Conservation (phyloP, 37 sponge, comb jelly and placozoan genomes). For the Oopsacas minuta region DNA sequence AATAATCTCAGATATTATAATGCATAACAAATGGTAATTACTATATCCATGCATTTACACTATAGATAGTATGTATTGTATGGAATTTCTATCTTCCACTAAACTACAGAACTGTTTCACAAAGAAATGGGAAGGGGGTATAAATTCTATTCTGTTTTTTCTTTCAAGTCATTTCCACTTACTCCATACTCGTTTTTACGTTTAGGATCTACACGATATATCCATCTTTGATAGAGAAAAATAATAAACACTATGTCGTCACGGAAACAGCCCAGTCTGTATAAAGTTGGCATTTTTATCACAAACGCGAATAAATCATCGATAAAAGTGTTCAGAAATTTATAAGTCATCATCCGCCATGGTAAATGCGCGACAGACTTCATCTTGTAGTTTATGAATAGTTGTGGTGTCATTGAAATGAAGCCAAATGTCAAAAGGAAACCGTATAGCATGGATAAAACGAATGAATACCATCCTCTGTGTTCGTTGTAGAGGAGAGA, state of each 20-base stretch:
- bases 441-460: constrained; percentile 82
- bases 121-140: background rate
- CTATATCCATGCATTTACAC: too few species aligned
- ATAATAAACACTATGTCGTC: constrained; percentile 99
- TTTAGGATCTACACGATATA: constrained; percentile 86
- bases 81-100: too few species aligned
- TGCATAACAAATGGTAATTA: too few species aligned
- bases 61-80: too few species aligned
- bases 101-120: background rate
- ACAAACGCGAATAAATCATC: constrained; percentile 99
- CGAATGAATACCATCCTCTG: constrained; percentile 98
- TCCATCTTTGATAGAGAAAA: constrained; percentile 93
- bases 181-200: constrained; percentile 94
- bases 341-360: constrained; percentile 99
- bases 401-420: constrained; percentile 98
- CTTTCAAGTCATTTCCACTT: constrained; percentile 43
- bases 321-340: constrained; percentile 98
- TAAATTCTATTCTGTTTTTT: background rate
- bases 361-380: constrained; percentile 98
- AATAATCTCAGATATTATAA: background rate
- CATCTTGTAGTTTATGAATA: constrained; percentile 99
- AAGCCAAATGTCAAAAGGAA: constrained; percentile 94
- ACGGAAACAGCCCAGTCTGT: constrained; percentile 90
- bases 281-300: constrained; percentile 97
- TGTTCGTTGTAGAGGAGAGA: constrained; percentile 96